Evolutionary conservation across 2,797 vertebrate species (phyloP), one percentile per base, ranked within the genome.

Genomic region (Nyctalus aviator): DNA sequence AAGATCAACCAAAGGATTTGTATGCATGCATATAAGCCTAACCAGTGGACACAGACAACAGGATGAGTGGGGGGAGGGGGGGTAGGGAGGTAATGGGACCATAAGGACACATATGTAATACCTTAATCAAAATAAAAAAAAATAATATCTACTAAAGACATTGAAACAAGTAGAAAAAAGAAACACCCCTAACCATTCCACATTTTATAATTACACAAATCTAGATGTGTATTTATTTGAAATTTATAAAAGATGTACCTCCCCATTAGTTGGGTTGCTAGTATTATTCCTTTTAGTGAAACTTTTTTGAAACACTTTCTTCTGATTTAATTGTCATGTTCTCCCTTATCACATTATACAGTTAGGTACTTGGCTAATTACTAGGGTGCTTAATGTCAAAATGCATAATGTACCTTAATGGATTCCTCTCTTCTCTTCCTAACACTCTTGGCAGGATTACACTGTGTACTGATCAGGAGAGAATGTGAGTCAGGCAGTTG

Each of bases 281-380:
- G 75, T 84, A n/a, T 35, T 64, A 37, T 62, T 88, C 64, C 57
- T 94, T 10, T 92, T 71, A 27, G 37, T 77, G 18, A 18, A 30
- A 88, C 53, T 71, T 72, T 69, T 92, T 93, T 66, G 50, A 25
- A 96, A 90, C 15, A 37, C 59, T 91, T 75, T 62, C 69, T 90
- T 81, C 48, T 90, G 76, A 53, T 87, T 37, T 94, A 87, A 95
- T 92, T 95, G 68, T 95, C 82, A 79, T 93, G 71, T 94, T 96
- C 85, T 95, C 48, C 95, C 95, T 93, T 89, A 93, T 88, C 87
- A 96, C 95, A 84, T 97, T 94, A 95, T 94, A 82, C 93, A 97
- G 84, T 97, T 97, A 97, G 93, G 84, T 90, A 95, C 82, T 97
- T 93, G 90, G 84, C 85, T 98, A 97, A 98, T 98, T 97, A 86